A percentile compares a stretch with the other conserved stretches of the same genome.
Conservation (phyloP, 2,888 invertebrate species). For the Athrips mouffetella region DNA sequence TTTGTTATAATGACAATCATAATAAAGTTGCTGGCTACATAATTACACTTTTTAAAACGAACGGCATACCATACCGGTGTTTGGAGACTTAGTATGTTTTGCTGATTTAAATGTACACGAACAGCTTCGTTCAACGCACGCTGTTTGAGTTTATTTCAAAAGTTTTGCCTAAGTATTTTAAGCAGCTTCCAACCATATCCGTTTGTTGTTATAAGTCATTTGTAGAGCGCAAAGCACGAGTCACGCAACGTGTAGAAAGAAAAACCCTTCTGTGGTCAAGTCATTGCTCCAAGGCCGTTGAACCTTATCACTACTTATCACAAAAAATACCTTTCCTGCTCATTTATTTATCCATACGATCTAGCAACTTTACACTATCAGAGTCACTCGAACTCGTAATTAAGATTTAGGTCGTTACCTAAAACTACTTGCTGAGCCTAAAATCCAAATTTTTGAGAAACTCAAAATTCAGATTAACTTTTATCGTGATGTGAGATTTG, state of each 20-base stretch:
- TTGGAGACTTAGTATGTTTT: no score
- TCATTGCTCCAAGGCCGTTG: not conserved
- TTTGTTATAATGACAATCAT: conserved; percentile 11
- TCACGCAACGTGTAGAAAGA: conserved; percentile 1
- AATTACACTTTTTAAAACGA: no score
- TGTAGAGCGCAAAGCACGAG: not conserved
- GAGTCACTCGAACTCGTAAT: not conserved
- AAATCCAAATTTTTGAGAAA: conserved; percentile 6
- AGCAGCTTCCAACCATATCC: conserved; percentile 3
- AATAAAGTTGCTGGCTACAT: not conserved
- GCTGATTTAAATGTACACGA: no score
- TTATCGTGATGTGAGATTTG: conserved; percentile 11
- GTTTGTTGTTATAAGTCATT: not conserved
- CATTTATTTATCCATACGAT: no score
- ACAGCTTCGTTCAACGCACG: not conserved
- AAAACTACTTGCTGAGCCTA: not conserved
- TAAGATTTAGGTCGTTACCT: not conserved
- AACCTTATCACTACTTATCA: conserved; percentile 1
- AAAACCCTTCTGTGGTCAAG: not conserved
- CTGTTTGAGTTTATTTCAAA: not conserved
- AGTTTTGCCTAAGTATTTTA: not conserved
- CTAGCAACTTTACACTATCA: no score
- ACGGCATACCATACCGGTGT: not conserved
- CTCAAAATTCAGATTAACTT: conserved; percentile 13
- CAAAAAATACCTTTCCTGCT: not conserved